phyloP scores from a whole-genome alignment of 2,888 invertebrate species.

The Oxytorus armatus region DNA sequence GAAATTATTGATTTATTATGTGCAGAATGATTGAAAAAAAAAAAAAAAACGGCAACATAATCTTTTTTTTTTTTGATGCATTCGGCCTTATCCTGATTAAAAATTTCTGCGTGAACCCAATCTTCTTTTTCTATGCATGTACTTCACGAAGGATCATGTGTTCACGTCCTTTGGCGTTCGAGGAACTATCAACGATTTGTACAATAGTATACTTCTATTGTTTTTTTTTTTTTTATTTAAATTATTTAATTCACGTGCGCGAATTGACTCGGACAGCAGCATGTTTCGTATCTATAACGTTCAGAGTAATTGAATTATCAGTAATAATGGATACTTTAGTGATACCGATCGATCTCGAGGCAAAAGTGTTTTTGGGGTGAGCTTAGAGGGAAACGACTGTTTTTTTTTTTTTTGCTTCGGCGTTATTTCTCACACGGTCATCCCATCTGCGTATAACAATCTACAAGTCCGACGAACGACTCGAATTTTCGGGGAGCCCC shows the following conservation, averaged over 20 bases:
- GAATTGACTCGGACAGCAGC: conserved; percentile 33
- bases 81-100: conserved; percentile 13
- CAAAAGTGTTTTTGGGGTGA: conserved; percentile 14
- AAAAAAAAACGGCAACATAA: too few species aligned
- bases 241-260: conserved; percentile 73
- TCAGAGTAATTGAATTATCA: conserved; percentile 35
- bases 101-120: conserved; percentile 1
- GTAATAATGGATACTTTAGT: conserved; percentile 36
- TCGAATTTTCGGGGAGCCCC: too few species aligned
- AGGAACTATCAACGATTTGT: conserved; percentile 68
- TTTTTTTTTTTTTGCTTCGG: not conserved
- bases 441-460: too few species aligned
- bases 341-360: conserved; percentile 27
- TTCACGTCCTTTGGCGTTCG: too few species aligned
- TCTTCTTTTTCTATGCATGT: conserved; percentile 59
- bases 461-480: too few species aligned
- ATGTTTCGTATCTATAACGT: conserved; percentile 19
- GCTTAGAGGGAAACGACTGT: not conserved
- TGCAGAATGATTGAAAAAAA: too few species aligned
- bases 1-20: too few species aligned
- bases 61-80: conserved; percentile 4
- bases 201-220: conserved; percentile 74
- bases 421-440: too few species aligned
- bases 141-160: conserved; percentile 64
- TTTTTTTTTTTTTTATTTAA: conserved; percentile 72